phyloP scores from a whole-genome alignment of 2,113 vertebrate genomes.

The Nansenia antarctica region DNA sequence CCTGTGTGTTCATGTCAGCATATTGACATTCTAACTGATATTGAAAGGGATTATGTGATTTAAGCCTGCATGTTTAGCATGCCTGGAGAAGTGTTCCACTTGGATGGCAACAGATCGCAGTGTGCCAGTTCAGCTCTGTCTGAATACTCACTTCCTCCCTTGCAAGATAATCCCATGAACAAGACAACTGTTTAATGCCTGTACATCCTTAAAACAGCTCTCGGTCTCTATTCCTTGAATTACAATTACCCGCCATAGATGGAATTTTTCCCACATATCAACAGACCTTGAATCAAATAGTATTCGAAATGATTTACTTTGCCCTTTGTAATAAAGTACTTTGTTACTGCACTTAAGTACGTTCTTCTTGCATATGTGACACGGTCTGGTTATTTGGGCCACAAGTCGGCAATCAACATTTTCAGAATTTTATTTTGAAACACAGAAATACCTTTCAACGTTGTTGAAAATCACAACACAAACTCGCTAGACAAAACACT shows the following conservation, averaged over 20 bases:
- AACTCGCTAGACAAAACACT: too few relatives aligned
- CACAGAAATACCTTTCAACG: too few relatives aligned
- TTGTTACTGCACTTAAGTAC: too few relatives aligned
- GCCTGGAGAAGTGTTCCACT: conserved; percentile 70
- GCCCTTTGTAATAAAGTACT: too few relatives aligned
- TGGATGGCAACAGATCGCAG: conserved; percentile 60
- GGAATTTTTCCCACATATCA: conserved; percentile 34
- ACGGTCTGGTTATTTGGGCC: too few relatives aligned
- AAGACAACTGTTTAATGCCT: conserved; percentile 65
- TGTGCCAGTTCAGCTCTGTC: conserved; percentile 58
- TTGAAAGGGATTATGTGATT: conserved; percentile 68
- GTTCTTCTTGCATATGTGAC: too few relatives aligned
- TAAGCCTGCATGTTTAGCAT: conserved; percentile 65
- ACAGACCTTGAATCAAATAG: too few relatives aligned
- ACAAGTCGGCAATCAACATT: too few relatives aligned
- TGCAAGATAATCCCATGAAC: conserved; percentile 62
- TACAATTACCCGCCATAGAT: conserved; percentile 49
- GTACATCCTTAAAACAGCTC: conserved; percentile 61
- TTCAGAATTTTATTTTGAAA: too few relatives aligned
- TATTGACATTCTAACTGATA: conserved; percentile 64
- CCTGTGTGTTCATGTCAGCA: conserved; percentile 45
- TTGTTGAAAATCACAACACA: too few relatives aligned
- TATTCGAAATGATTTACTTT: too few relatives aligned
- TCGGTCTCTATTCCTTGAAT: conserved; percentile 58
- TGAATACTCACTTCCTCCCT: conserved; percentile 62